Evolutionary conservation across 2,888 invertebrate species (phyloP).

Genomic region (Idaea aversata): DNA sequence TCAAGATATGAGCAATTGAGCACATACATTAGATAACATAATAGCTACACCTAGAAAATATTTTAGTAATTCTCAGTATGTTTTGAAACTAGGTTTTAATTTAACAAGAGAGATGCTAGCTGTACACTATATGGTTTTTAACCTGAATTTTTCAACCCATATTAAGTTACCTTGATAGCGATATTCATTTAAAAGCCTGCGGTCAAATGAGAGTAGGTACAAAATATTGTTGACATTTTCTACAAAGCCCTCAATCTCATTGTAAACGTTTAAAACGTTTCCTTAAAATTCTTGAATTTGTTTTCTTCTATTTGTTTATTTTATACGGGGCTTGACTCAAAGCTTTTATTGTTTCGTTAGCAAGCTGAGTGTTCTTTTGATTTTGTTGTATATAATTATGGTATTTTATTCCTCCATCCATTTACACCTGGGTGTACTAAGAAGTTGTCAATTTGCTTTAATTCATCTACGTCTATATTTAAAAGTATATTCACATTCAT

Average conservation of each 20-base stretch:
- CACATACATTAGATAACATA: not conserved
- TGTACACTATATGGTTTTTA: not conserved
- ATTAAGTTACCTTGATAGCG: not conserved
- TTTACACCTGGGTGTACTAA: not conserved
- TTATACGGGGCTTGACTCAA: not conserved
- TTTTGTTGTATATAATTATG: not conserved
- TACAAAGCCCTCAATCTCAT: not conserved
- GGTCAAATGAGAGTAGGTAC: not conserved
- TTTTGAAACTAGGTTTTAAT: not conserved
- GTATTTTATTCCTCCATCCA: not conserved
- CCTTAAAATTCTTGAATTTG: not conserved
- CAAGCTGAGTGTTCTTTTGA: not conserved
- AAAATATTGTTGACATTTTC: not conserved
- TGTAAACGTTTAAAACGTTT: not conserved
- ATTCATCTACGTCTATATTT: not conserved
- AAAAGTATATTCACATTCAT: not conserved
- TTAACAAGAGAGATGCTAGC: not conserved
- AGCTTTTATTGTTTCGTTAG: not conserved
- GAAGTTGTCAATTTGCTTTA: not conserved
- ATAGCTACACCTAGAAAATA: not conserved
- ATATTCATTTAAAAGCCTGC: not conserved
- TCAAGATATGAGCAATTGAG: not conserved
- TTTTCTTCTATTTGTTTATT: not conserved
- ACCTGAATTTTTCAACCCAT: not conserved
- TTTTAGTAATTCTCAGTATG: not conserved